Evolutionary conservation across 2,888 invertebrate genomes (phyloP).

Genomic region (Meandrusa payeni): DNA sequence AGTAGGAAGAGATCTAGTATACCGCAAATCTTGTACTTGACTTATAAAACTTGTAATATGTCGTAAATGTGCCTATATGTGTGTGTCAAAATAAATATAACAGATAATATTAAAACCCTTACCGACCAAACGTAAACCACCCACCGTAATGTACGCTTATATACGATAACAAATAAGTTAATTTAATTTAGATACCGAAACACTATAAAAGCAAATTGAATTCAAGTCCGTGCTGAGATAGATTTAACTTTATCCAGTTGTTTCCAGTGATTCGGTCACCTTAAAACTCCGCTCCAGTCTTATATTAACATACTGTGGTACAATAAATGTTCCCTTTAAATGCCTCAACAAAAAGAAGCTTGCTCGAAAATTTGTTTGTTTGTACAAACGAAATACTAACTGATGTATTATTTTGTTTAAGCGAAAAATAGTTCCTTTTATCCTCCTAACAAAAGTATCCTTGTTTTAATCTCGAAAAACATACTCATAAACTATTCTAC

Average conservation of each 20-base stretch:
- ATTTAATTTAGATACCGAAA: background rate
- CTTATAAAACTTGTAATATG: no score
- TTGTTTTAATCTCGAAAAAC: slow-evolving; percentile 16
- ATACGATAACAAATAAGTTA: background rate
- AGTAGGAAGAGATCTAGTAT: no score
- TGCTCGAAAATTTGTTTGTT: background rate
- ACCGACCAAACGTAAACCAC: no score
- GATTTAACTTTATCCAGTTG: slow-evolving; percentile 4
- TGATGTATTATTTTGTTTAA: slow-evolving; percentile 1
- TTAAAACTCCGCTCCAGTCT: background rate
- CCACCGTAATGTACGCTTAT: no score
- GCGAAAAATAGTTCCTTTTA: slow-evolving; percentile 2
- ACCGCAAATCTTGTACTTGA: no score
- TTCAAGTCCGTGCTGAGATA: background rate
- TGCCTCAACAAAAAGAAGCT: no score
- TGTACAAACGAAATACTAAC: no score
- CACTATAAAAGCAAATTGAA: slow-evolving; percentile 1
- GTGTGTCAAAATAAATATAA: no score
- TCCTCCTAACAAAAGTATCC: slow-evolving; percentile 6
- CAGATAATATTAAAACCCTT: no score
- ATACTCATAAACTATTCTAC: slow-evolving; percentile 22
- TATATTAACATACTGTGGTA: background rate
- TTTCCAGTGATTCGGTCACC: background rate
- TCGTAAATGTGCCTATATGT: no score
- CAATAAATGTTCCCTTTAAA: no score